Base-by-base conservation (phyloP, 2,113 vertebrate species). In the Anas platyrhynchos region DNA sequence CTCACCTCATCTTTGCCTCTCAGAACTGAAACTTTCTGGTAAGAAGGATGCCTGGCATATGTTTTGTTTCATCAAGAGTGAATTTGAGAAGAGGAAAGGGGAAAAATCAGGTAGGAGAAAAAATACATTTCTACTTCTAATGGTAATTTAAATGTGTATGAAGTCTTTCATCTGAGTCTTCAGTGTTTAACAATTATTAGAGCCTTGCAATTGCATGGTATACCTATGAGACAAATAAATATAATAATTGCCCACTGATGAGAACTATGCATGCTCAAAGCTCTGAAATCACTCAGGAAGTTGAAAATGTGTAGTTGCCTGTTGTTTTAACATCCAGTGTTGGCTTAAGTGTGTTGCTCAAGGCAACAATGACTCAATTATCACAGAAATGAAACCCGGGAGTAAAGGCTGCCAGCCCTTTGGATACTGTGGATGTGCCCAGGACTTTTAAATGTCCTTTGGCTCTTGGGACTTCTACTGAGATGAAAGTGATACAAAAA, bases 1-100 rank as follows among this genome's bases (percentile, higher is more conserved):
- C 26, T 32, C 59, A 52, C 16, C 14, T 16, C 0, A 0, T 17
- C 55, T 83, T 69, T 58, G 12, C 44, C 7, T 43, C 21, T 71
- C 54, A 69, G 46, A 69, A 52, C 7, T 67, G 44, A 21, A 86
- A 36, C 27, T 67, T 66, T 62, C 36, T 69, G 23, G 8, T 41
- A 66, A n/a, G 31, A 83, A 48, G 38, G 22, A 61, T 77, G 17
- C 15, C 54, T 79, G 48, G 36, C 27, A 77, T 66, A 50, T 13
- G 8, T 81, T 93, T 83, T 81, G 2, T 41, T 63, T 80, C 8
- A 2, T 62, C 26, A 48, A 54, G 43, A 74, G 26, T 44, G 13
- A 79, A 79, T 79, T 54, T 15, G 1, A 15, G 34, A 85, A 68
- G 16, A 62, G 13, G 9, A 48, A 48, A 31, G 7, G 31, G 25